phyloP scores from a whole-genome alignment of 2,888 invertebrate genomes.

The Hermodice carunculata region DNA sequence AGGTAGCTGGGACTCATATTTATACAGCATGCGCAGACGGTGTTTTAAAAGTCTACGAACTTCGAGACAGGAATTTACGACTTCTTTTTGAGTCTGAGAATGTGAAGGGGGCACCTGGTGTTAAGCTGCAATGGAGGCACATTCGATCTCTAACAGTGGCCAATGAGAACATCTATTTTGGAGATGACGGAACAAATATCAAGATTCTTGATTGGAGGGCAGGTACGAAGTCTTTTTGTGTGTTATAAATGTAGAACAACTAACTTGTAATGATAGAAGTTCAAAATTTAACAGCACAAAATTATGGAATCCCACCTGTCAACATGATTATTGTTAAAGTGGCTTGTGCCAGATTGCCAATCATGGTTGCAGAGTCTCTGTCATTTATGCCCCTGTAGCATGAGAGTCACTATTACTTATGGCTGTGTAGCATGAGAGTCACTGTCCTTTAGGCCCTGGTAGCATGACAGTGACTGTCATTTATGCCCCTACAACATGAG shows the following conservation, averaged over 20 bases:
- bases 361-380: too few relatives aligned
- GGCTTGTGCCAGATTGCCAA: too few relatives aligned
- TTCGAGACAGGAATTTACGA: conserved; percentile 43
- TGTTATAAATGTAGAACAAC: not conserved
- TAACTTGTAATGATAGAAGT: not conserved
- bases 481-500: too few relatives aligned
- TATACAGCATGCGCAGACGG: conserved; percentile 50
- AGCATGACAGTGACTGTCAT: too few relatives aligned
- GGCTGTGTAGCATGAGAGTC: too few relatives aligned
- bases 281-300: not conserved
- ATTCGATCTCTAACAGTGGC: conserved; percentile 47
- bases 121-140: conserved; percentile 37
- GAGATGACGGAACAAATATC: conserved; percentile 62
- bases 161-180: conserved; percentile 48
- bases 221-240: conserved; percentile 46
- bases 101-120: conserved; percentile 42
- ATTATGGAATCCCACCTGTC: not conserved
- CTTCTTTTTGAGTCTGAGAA: conserved; percentile 58
- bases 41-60: conserved; percentile 54
- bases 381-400: too few relatives aligned
- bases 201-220: conserved; percentile 61
- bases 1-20: conserved; percentile 47
- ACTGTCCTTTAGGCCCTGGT: too few relatives aligned
- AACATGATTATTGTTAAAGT: too few relatives aligned
- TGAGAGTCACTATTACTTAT: too few relatives aligned